Base-by-base conservation (phyloP, 2,797 vertebrate species). In the Gymnocypris eckloni region DNA sequence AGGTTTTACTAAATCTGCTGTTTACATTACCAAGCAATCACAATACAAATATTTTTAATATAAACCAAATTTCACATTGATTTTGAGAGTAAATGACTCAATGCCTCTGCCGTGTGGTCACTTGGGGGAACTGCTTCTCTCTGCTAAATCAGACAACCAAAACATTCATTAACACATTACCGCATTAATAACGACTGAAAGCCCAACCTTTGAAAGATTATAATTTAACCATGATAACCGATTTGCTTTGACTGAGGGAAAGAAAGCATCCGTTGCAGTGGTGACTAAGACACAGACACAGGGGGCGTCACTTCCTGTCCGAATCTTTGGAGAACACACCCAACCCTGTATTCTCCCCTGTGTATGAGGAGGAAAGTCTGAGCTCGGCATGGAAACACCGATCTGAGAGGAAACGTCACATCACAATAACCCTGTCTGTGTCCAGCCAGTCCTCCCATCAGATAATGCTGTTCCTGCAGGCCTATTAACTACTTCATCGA, bases 101-200 rank as follows among this genome's bases (percentile, higher is more conserved):
- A 85, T 86, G 86, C 85, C 91, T 82, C 91, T 28, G 28, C 93
- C 86, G 93, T 93, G 94, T 92, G 28, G 28, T 6, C 52, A 83
- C 33, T 4, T 8, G 6, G 0, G 22, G 8, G 1, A 43, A 10
- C 12, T 28, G 12, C 15, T 64, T 20, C 50, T 33, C 18, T 78
- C 2, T 28, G 22, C 37, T 52, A 6, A 78, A 28, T 11, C 33
- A 12, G 7, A 43, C 48, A 18, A 50, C 13, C 59, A 80, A 80
- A 52, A 69, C 59, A 67, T 28, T 22, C 15, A 41, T 15, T 54
- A 15, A 25, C 9, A 25, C 54, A 16, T 56, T 25, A 0, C 1
- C 10, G 1, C 59, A 25, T 48, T 50, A 39, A 25, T 22, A 43
- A 22, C 4, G 15, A 39, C 25, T 16, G 25, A 43, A 56, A 79